phyloP scores from a whole-genome alignment of 2,797 vertebrate genomes.

The Falco naumanni region DNA sequence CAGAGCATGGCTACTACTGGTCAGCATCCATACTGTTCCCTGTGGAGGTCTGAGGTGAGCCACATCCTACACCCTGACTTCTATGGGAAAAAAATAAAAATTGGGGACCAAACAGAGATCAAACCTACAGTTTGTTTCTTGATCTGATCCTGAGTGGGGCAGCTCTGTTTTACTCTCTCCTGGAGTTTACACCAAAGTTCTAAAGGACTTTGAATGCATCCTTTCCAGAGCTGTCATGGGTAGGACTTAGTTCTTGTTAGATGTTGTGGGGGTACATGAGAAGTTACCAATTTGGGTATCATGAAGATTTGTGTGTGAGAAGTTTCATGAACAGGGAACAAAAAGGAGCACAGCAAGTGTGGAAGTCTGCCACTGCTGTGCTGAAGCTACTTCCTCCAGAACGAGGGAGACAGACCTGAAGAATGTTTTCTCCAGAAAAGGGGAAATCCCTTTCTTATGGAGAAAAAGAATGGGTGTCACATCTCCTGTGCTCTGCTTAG shows the following conservation, averaged over 20 bases:
- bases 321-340: not conserved
- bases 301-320: not conserved
- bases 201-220: not conserved
- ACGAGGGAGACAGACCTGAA: not conserved
- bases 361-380: not conserved
- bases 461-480: not conserved
- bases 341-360: not conserved
- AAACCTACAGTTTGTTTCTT: not conserved
- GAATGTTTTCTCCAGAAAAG: not conserved
- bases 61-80: not conserved
- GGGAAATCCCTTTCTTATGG: not conserved
- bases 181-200: not conserved
- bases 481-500: not conserved
- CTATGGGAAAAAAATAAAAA: not conserved
- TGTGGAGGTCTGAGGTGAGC: fast-evolving
- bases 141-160: not conserved
- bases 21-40: not conserved
- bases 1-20: not conserved
- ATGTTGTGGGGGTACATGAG: not conserved
- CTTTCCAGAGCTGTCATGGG: not conserved
- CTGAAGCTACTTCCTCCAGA: not conserved
- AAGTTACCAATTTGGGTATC: not conserved
- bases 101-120: not conserved
- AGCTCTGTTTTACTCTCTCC: not conserved
- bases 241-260: not conserved